phyloP scores from a whole-genome alignment of 2,888 invertebrate genomes.

The Pyrocoelia pectoralis region DNA sequence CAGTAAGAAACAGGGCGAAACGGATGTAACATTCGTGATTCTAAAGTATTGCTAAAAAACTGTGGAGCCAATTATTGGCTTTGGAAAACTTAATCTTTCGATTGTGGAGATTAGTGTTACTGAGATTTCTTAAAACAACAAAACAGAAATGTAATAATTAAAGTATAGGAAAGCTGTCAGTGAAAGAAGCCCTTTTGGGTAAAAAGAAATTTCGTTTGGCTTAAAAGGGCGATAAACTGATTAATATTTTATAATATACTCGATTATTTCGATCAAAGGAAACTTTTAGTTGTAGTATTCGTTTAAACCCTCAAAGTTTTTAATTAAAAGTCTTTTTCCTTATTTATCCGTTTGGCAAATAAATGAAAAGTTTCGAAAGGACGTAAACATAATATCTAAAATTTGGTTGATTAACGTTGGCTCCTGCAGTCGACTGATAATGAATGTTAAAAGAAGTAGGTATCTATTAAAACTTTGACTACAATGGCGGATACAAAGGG shows the following conservation, averaged over 20 bases:
- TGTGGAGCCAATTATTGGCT: no score
- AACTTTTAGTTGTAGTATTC: slow-evolving; percentile 16
- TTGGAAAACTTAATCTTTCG: no score
- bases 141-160: no score
- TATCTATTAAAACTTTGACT: slow-evolving; percentile 62
- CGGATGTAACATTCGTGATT: no score
- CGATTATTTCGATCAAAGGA: slow-evolving; percentile 33
- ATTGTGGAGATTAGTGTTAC: no score
- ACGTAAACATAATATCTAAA: slow-evolving; percentile 54
- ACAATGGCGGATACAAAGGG: slow-evolving; percentile 53
- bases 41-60: no score
- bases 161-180: no score
- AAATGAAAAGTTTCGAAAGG: slow-evolving; percentile 54
- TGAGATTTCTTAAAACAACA: no score
- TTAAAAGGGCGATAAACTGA: neutral
- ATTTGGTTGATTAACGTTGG: slow-evolving; percentile 58
- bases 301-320: slow-evolving; percentile 33
- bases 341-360: slow-evolving; percentile 56
- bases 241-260: slow-evolving; percentile 11
- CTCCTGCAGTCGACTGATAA: slow-evolving; percentile 58
- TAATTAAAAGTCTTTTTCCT: slow-evolving; percentile 40
- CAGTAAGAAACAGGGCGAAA: no score
- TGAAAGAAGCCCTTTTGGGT: no score
- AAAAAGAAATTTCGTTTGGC: no score
- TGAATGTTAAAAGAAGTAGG: slow-evolving; percentile 59